These are phyloP conservation scores for Lepisosteus oculatus DNA, from an alignment of 2,113 vertebrate species.

Conservation along the genomic window DNA sequence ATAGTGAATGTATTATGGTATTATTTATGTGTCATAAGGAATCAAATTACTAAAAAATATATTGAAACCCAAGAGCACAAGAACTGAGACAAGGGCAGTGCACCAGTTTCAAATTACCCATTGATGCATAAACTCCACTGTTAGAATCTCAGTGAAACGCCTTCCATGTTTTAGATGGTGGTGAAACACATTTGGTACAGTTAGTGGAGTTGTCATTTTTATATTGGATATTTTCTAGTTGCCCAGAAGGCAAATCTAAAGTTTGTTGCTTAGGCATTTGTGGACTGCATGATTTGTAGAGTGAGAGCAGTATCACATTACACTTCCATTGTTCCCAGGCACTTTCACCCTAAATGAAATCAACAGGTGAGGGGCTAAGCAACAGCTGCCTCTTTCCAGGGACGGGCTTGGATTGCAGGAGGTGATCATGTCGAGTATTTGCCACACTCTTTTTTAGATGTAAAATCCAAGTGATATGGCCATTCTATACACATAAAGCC, in stretches of 20 bases:
- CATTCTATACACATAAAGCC: slow-evolving; percentile 26
- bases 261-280: slow-evolving; percentile 50
- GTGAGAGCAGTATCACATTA: slow-evolving; percentile 56
- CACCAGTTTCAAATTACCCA: too few relatives aligned
- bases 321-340: slow-evolving; percentile 56
- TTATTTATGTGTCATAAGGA: too few relatives aligned
- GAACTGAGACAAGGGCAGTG: too few relatives aligned
- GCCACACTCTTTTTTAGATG: slow-evolving; percentile 35
- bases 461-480: slow-evolving; percentile 48
- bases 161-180: too few relatives aligned
- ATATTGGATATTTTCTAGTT: too few relatives aligned
- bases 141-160: too few relatives aligned
- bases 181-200: slow-evolving; percentile 16
- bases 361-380: slow-evolving; percentile 62
- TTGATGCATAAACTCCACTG: too few relatives aligned
- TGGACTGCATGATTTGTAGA: slow-evolving; percentile 39
- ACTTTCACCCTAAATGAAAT: slow-evolving; percentile 49
- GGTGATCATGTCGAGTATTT: slow-evolving; percentile 36
- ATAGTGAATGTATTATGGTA: too few relatives aligned
- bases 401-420: slow-evolving; percentile 24
- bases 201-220: slow-evolving; percentile 15
- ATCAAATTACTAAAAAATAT: too few relatives aligned
- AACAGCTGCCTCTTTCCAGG: slow-evolving; percentile 43
- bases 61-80: too few relatives aligned
- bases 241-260: slow-evolving; percentile 56